Percentiles rank a stretch among this genome's conserved stretches.
Evolutionary conservation across 1,140 invertebrate species (phyloP).

Genomic region (Diabrotica undecimpunctata): DNA sequence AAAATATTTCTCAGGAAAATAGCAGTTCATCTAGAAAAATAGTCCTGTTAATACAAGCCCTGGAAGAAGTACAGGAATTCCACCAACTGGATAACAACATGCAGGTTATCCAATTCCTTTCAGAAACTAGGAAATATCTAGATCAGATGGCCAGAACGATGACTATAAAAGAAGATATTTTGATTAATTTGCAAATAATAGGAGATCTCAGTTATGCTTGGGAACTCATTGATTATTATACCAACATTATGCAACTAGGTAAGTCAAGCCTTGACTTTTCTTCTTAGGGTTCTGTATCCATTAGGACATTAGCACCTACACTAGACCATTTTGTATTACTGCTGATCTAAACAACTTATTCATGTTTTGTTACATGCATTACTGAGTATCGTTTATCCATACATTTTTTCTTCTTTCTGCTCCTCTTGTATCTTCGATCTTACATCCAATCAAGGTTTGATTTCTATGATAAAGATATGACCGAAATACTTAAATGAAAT

Average conservation of each 20-base stretch:
- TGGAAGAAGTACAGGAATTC: constrained; percentile 94
- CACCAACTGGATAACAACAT: constrained; percentile 88
- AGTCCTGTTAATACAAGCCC: constrained; percentile 85
- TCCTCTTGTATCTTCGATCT: too few relatives aligned
- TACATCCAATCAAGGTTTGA: too few relatives aligned
- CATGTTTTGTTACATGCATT: too few relatives aligned
- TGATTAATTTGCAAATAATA: constrained; percentile 91
- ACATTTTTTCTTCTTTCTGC: too few relatives aligned
- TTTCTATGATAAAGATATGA: too few relatives aligned
- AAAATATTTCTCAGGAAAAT: constrained; percentile 21
- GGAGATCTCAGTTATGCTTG: constrained; percentile 95
- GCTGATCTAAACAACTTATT: too few relatives aligned
- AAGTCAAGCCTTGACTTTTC: background rate
- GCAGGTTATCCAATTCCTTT: constrained; percentile 85
- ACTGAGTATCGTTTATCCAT: too few relatives aligned
- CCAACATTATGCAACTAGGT: constrained; percentile 80
- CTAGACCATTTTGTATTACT: too few relatives aligned
- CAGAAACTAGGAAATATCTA: constrained; percentile 77
- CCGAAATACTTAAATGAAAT: too few relatives aligned
- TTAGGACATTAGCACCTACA: too few relatives aligned
- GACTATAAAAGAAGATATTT: constrained; percentile 88
- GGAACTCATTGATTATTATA: constrained; percentile 87
- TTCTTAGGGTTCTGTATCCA: too few relatives aligned
- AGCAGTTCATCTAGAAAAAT: constrained; percentile 75
- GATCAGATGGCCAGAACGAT: constrained; percentile 84